Conservation (phyloP, 2,113 vertebrate genomes). For the Aix galericulata region DNA sequence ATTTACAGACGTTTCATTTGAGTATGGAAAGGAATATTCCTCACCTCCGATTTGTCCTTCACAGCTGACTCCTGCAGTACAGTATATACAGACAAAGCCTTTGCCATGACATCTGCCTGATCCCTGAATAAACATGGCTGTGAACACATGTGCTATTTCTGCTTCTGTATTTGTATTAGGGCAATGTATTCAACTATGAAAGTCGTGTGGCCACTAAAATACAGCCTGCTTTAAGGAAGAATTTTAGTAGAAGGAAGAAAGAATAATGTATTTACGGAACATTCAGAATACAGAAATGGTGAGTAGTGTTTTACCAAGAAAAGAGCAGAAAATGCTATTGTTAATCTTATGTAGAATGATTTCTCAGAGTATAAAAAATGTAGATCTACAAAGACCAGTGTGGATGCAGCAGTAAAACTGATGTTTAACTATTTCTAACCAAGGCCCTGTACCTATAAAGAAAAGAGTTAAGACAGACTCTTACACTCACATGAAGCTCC, state of each 20-base stretch:
- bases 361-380: background rate
- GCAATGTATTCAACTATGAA: background rate
- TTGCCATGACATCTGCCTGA: slow-evolving; percentile 50
- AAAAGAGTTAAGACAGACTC: background rate
- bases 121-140: slow-evolving; percentile 40
- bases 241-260: background rate
- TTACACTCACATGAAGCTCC: background rate
- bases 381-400: background rate
- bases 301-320: background rate
- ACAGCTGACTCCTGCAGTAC: slow-evolving; percentile 6
- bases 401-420: background rate
- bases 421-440: background rate
- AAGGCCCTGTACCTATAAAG: background rate
- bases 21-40: slow-evolving; percentile 5
- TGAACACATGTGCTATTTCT: slow-evolving; percentile 38
- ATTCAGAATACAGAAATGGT: background rate
- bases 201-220: background rate
- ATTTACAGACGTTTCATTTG: slow-evolving; percentile 32
- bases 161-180: slow-evolving; percentile 28
- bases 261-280: background rate
- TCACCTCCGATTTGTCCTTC: slow-evolving; percentile 22
- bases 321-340: background rate
- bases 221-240: background rate
- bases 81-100: slow-evolving; percentile 44
- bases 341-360: background rate